Percentiles rank a stretch among this genome's conserved stretches.
Conservation (phyloP, 2,888 invertebrate species). For the Fragum sueziense region DNA sequence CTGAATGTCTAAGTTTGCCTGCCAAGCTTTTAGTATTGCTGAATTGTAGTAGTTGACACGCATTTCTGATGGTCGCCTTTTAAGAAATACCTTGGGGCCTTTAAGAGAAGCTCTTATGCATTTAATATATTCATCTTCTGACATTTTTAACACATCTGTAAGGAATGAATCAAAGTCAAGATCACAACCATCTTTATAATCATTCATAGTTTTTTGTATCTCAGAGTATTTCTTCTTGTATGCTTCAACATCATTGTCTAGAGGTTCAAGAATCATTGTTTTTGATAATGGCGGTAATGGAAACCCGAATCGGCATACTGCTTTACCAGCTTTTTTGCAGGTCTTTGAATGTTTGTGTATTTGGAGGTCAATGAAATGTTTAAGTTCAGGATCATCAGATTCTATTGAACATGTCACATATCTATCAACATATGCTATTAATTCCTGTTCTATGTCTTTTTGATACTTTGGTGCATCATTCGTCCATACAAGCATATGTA, state of each 20-base stretch:
- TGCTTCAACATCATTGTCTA: conserved; percentile 15
- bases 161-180: too few relatives aligned
- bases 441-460: neutral
- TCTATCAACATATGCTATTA: conserved; percentile 23
- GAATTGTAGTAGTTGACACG: too few relatives aligned
- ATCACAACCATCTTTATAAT: too few relatives aligned
- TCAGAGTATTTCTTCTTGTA: too few relatives aligned
- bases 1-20: too few relatives aligned
- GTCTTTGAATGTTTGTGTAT: conserved; percentile 50
- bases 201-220: too few relatives aligned
- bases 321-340: conserved; percentile 24
- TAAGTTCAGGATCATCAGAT: conserved; percentile 10
- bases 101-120: too few relatives aligned
- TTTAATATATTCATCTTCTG: too few relatives aligned
- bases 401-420: conserved; percentile 29
- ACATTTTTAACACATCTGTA: too few relatives aligned
- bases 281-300: conserved; percentile 40
- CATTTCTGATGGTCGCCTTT: too few relatives aligned
- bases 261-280: conserved; percentile 47
- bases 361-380: conserved; percentile 28
- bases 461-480: conserved; percentile 12
- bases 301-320: conserved; percentile 44
- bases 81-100: too few relatives aligned
- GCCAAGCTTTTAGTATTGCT: too few relatives aligned
- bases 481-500: conserved; percentile 27